phyloP scores from a whole-genome alignment of 1,140 invertebrate genomes.

The Drosophila ironensis region DNA sequence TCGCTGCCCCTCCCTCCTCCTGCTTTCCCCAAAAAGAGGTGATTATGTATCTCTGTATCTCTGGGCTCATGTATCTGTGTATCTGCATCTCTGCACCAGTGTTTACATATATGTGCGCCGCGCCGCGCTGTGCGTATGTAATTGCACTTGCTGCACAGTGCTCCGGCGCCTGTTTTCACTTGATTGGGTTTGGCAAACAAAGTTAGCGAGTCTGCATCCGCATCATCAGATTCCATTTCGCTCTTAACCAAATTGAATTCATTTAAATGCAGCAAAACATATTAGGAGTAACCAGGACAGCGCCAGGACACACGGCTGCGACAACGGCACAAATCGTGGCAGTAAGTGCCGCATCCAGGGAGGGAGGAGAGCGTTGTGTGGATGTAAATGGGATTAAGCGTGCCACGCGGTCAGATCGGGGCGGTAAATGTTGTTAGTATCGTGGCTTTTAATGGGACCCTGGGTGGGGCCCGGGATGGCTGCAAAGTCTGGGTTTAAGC shows the following conservation, averaged over 20 bases:
- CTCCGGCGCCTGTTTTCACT: slow-evolving; percentile 41
- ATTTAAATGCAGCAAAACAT: slow-evolving; percentile 46
- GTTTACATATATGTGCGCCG: not conserved
- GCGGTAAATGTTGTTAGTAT: not conserved
- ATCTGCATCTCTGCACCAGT: not conserved
- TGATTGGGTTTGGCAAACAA: slow-evolving; percentile 59
- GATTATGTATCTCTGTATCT: slow-evolving; percentile 14
- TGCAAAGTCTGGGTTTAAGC: slow-evolving; percentile 26
- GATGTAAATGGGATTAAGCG: slow-evolving; percentile 20
- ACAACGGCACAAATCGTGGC: slow-evolving; percentile 12
- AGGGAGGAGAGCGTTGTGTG: not conserved
- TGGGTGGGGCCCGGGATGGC: not conserved
- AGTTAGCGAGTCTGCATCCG: slow-evolving; percentile 39
- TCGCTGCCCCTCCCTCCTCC: no score
- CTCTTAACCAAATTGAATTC: slow-evolving; percentile 57
- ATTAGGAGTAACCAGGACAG: slow-evolving; percentile 27
- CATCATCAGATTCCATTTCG: slow-evolving; percentile 9
- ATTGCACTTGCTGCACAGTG: slow-evolving; percentile 45
- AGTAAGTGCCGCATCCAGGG: slow-evolving; percentile 15
- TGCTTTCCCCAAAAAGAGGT: not conserved
- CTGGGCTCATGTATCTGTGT: not conserved
- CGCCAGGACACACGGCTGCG: no score
- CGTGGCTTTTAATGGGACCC: slow-evolving; percentile 3
- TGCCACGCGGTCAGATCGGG: slow-evolving; percentile 47
- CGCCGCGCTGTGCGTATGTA: slow-evolving; percentile 28